phyloP scores from a whole-genome alignment of 2,888 invertebrate genomes.

The Spatulosminthurus flaviceps region DNA sequence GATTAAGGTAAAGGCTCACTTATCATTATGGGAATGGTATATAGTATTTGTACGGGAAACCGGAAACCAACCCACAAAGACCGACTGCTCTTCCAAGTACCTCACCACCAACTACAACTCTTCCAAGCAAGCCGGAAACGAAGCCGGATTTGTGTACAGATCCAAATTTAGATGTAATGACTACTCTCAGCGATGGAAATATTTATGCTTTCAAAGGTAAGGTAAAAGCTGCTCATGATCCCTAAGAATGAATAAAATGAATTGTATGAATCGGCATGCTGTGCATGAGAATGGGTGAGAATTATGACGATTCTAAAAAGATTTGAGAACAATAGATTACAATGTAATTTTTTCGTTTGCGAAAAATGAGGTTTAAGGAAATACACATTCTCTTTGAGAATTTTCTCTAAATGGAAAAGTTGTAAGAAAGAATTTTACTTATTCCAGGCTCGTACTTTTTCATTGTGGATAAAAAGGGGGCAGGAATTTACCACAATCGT shows the following conservation, averaged over 20 bases:
- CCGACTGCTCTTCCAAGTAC: not conserved
- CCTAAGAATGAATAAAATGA: not conserved
- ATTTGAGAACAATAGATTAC: too few species aligned
- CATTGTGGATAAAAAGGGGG: slow-evolving; percentile 23
- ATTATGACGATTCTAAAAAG: too few species aligned
- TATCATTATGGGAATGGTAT: not conserved
- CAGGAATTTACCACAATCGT: slow-evolving; percentile 6
- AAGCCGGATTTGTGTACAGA: slow-evolving; percentile 55
- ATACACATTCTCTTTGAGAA: too few species aligned
- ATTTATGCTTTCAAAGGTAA: slow-evolving; percentile 57
- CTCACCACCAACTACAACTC: not conserved
- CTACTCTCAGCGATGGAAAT: slow-evolving; percentile 53
- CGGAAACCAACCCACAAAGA: slow-evolving; percentile 13
- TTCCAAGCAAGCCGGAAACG: not conserved
- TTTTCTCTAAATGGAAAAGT: too few species aligned
- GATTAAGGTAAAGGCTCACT: too few species aligned
- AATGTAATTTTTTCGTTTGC: too few species aligned
- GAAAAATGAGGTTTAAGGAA: too few species aligned
- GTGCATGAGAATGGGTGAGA: too few species aligned
- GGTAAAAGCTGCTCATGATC: not conserved
- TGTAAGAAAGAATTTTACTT: too few species aligned
- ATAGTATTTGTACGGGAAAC: slow-evolving; percentile 42
- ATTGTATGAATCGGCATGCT: too few species aligned
- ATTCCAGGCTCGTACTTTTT: slow-evolving; percentile 23
- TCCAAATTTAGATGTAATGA: slow-evolving; percentile 57